Conservation (phyloP, 2,888 invertebrate species). For the Miltochrista miniata region DNA sequence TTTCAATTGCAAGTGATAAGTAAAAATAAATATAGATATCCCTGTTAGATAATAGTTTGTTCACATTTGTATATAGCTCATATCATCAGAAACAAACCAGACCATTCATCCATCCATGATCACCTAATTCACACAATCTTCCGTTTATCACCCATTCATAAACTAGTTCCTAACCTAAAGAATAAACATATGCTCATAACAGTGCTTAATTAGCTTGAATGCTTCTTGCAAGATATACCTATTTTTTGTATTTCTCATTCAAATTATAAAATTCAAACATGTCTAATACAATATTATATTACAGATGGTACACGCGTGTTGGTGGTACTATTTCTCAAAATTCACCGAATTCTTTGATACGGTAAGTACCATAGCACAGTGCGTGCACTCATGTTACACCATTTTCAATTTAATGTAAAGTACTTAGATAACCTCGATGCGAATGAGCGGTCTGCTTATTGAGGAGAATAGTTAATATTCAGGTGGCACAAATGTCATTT, state of each 20-base stretch:
- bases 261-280: background rate
- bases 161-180: background rate
- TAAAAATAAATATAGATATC: background rate
- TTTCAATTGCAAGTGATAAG: background rate
- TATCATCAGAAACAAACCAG: background rate
- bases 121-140: background rate
- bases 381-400: constrained; percentile 7
- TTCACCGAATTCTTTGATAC: constrained; percentile 98
- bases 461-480: constrained; percentile 15
- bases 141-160: background rate
- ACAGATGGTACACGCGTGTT: constrained; percentile 96
- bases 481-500: constrained; percentile 7
- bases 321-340: constrained; percentile 98
- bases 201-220: background rate
- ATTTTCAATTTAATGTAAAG: constrained; percentile 12
- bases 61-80: background rate
- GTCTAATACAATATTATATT: constrained; percentile 45
- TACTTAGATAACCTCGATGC: constrained; percentile 9
- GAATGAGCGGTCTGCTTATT: constrained; percentile 11
- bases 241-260: background rate
- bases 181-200: too few species aligned
- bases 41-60: background rate
- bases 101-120: background rate
- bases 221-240: background rate
- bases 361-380: constrained; percentile 83